Percentiles rank a stretch among this genome's conserved stretches.
Evolutionary conservation across 2,888 invertebrate species (phyloP).

Genomic region (Xestobium rufovillosum): DNA sequence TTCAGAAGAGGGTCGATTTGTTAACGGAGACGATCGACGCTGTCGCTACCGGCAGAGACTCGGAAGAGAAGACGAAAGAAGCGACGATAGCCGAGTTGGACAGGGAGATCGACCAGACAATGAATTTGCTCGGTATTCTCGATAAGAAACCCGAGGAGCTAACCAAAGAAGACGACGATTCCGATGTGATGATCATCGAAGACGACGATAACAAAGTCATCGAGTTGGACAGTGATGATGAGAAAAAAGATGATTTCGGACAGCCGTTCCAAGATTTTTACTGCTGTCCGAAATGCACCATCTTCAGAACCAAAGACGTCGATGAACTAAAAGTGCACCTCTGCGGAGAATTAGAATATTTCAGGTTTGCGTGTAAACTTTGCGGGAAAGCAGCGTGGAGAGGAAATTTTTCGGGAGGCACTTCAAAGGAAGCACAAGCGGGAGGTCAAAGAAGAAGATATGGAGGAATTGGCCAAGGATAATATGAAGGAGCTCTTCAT

Average conservation of each 20-base stretch:
- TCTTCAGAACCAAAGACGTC: constrained; percentile 49
- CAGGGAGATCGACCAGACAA: not conserved
- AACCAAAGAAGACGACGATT: constrained; percentile 1
- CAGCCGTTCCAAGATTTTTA: constrained; percentile 50
- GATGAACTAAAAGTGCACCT: constrained; percentile 60
- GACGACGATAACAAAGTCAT: constrained; percentile 6
- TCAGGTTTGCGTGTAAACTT: too few species aligned
- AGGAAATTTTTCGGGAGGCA: constrained; percentile 50
- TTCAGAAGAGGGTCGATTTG: too few species aligned
- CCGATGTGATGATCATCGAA: constrained; percentile 6
- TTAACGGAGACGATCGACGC: constrained; percentile 39
- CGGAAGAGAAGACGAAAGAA: too few species aligned
- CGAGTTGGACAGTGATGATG: not conserved
- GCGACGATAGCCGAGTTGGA: too few species aligned
- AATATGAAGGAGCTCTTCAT: constrained; percentile 30
- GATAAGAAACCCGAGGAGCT: not conserved
- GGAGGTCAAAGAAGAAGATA: not conserved
- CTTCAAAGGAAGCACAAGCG: constrained; percentile 44
- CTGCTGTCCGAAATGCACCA: constrained; percentile 55
- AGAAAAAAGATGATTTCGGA: too few species aligned
- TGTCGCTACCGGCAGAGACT: constrained; percentile 25
- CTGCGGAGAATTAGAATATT: constrained; percentile 58
- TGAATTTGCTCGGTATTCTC: not conserved
- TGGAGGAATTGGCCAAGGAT: constrained; percentile 17
- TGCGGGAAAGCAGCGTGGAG: too few species aligned